Base-by-base conservation (phyloP, 2,797 vertebrate genomes). In the Spondyliosoma cantharus region DNA sequence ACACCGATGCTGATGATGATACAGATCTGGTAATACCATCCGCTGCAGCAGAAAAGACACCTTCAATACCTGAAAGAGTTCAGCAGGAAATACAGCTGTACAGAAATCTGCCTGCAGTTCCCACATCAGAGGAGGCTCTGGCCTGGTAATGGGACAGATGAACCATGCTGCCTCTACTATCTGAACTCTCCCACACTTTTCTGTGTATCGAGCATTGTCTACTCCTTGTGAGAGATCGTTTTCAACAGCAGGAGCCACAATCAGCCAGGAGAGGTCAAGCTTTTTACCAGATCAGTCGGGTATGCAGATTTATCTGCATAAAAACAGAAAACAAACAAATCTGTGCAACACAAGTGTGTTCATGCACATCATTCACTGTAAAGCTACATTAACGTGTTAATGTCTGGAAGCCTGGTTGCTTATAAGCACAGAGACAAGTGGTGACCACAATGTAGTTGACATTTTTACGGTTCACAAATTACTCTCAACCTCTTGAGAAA, bases 111-210 rank as follows among this genome's bases (percentile, higher is more conserved):
- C 62, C 63, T 25, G 76, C 45, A 0, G 65, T 74, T 0, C 65
- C 65, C 16, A 65, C 78, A 46, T 75, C 72, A 49, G 46, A 75
- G 27, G 72, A 81, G n/a, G 29, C 72, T 5, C 46, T 71, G 48
- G 37, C 48, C 46, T 70, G 78, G 78, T 75, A 72, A 72, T 81
- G 78, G 52, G 56, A 70, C 46, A 70, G 56, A 65, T 37, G 27
- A 12, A 48, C 65, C 72, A 27, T 16, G 3, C 42, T 81, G n/a
- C 46, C 79, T 29, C 49, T 66, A 54, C 56, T 81, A 46, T 76
- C 42, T 19, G 13, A 71, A 16, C 54, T 81, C 11, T 67, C 56
- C 7, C 49, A 22, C 48, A 61, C 68, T 15, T 76, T 76, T 56
- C 61, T 76, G 50, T 68, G 63, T n/a, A 5, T 74, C 29, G 57